Evolutionary conservation across 2,113 vertebrate genomes (phyloP), one percentile per base, ranked within the genome.

Genomic region (Syngnathus floridae): DNA sequence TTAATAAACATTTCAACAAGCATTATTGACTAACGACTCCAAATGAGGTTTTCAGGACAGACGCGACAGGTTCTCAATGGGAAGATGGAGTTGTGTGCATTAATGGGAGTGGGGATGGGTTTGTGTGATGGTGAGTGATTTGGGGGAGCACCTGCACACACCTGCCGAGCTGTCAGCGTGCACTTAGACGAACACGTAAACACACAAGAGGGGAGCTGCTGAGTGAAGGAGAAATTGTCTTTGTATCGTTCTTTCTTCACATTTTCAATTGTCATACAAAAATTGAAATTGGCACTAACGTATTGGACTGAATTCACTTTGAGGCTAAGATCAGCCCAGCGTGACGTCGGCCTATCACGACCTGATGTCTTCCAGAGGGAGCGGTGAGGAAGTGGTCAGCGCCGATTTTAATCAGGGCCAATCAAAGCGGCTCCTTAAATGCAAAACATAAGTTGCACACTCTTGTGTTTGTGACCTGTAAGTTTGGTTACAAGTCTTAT

Each of bases 81-180:
- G 57, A 66, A 62, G 76, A 73, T 43, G 31, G 62, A 69, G 70
- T 38, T 63, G 78, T 64, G 69, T 60, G 63, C 62, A 48, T 66
- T 57, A 51, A 22, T 54, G 67, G 62, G 57, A 52, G 56, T 3
- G 10, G 62, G 17, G 68, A 64, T 22, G 64, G 69, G 77, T 79
- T 86, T 83, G 77, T 72, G 71, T 51, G 70, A 81, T 86, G 81
- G 49, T 80, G 89, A 91, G 78, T 84, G 88, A 91, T 74, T 46
- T 13, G 19, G 73, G 62, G 71, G 81, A 82, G 72, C 89, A 90
- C 88, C 87, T 91, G 90, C 78, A 76, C 79, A 84, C 88, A 91
- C 90, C 88, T 91, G 88, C 78, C 65, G 7, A 62, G 62, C 81
- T 85, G 75, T 83, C 72, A 67, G 71, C 71, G 13, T 64, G 66